Evolutionary conservation across 2,797 vertebrate species (phyloP).

Genomic region (Cirrhinus mrigala): DNA sequence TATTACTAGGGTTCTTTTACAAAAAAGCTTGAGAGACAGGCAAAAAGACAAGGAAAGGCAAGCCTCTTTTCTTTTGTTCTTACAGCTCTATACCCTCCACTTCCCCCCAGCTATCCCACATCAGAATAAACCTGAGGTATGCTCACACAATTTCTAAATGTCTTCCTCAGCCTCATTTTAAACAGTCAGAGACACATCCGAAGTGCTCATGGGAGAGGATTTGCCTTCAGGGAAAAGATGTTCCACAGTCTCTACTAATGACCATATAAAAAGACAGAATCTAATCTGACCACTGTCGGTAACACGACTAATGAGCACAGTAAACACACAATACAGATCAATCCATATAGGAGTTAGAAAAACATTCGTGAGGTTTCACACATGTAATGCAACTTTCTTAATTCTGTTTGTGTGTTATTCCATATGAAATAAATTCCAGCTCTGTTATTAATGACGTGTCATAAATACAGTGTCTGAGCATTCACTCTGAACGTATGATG

Average conservation of each 20-base stretch:
- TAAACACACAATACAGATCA: not conserved
- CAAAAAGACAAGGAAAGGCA: slow-evolving; percentile 63
- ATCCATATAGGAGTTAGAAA: not conserved
- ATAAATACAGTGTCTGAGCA: not conserved
- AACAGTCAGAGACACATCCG: slow-evolving; percentile 16
- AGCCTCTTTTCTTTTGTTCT: slow-evolving; percentile 60
- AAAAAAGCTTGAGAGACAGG: slow-evolving; percentile 58
- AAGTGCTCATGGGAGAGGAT: not conserved
- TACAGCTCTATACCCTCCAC: slow-evolving; percentile 50
- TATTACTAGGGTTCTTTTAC: slow-evolving; percentile 62
- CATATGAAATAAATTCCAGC: not conserved
- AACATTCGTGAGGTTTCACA: not conserved
- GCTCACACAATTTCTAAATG: slow-evolving; percentile 19
- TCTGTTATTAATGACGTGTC: not conserved
- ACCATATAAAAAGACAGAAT: slow-evolving; percentile 63
- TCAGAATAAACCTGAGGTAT: slow-evolving; percentile 47
- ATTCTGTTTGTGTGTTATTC: not conserved
- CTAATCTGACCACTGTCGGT: slow-evolving; percentile 65
- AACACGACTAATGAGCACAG: slow-evolving; percentile 15
- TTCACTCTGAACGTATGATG: not conserved
- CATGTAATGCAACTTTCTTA: not conserved
- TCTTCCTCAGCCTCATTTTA: slow-evolving; percentile 14
- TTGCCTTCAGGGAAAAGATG: slow-evolving; percentile 21
- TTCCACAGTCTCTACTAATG: slow-evolving; percentile 5
- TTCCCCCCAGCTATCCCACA: slow-evolving; percentile 60